These are phyloP conservation scores for Clepsis dumicolana DNA, from an alignment of 2,888 invertebrate species.

Conservation along the genomic window DNA sequence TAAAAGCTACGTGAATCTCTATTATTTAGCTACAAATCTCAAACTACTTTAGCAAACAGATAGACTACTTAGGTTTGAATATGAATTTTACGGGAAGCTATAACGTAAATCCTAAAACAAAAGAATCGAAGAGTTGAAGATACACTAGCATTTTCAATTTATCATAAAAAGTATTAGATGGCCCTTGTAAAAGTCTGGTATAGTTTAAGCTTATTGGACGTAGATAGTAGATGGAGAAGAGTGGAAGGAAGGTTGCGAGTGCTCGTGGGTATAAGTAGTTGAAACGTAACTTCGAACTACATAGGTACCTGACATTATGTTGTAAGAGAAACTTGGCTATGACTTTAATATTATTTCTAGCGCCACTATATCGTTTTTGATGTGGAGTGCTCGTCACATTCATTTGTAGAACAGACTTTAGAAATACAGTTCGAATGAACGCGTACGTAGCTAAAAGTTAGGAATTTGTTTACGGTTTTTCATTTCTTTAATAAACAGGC, in stretches of 20 bases:
- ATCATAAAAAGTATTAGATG: constrained; percentile 21
- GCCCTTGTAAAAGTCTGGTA: constrained; percentile 6
- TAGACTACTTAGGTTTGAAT: neutral
- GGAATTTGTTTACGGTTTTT: too few species aligned
- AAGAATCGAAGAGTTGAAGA: constrained; percentile 3
- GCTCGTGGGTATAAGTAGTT: neutral
- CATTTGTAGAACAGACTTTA: too few species aligned
- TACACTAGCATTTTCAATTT: constrained; percentile 18
- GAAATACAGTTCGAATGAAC: too few species aligned
- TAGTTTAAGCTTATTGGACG: neutral
- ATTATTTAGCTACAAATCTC: neutral
- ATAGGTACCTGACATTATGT: neutral
- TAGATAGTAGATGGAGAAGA: neutral
- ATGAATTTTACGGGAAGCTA: constrained; percentile 8
- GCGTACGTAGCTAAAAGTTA: too few species aligned
- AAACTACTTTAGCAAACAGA: neutral
- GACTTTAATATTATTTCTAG: neutral
- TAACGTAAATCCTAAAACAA: constrained; percentile 1
- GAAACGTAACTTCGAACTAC: neutral
- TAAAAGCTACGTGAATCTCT: neutral
- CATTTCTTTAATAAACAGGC: too few species aligned
- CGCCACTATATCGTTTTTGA: neutral
- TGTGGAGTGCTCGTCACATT: neutral
- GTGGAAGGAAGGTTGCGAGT: neutral
- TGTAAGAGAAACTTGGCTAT: neutral